Percentiles rank a stretch among this genome's conserved stretches.
Evolutionary conservation across 2,797 vertebrate genomes (phyloP).

Genomic region (Threskiornis aethiopicus): DNA sequence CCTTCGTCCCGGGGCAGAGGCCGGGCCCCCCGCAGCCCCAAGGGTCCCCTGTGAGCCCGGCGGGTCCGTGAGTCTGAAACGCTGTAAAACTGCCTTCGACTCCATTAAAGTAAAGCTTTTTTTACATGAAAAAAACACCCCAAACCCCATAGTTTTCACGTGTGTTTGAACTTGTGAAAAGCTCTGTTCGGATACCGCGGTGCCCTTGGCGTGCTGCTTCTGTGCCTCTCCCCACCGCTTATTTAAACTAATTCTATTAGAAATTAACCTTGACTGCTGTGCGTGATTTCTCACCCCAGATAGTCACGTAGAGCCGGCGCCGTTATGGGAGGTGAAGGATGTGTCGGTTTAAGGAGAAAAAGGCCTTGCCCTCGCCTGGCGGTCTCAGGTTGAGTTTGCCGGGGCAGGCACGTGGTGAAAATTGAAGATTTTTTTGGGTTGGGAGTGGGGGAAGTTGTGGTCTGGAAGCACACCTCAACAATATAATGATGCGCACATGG

Average conservation of each 20-base stretch:
- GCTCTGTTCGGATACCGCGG: fast-evolving
- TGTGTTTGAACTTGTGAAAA: background rate
- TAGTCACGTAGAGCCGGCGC: fast-evolving
- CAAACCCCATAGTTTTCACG: fast-evolving
- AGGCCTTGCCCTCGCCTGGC: background rate
- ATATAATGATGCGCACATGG: fast-evolving
- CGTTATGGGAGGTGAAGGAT: fast-evolving
- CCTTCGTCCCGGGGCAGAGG: fast-evolving
- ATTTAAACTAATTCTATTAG: background rate
- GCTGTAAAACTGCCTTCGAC: background rate
- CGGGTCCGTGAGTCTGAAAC: fast-evolving
- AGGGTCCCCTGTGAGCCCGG: fast-evolving
- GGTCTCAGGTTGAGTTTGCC: background rate
- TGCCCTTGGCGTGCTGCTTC: background rate
- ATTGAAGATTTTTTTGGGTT: background rate
- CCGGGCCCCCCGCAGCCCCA: background rate
- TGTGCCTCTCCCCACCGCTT: fast-evolving
- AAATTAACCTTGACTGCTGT: fast-evolving
- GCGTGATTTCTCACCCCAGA: fast-evolving
- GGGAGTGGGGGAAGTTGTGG: background rate
- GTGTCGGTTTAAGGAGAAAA: background rate
- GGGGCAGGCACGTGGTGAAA: background rate
- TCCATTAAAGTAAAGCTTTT: background rate
- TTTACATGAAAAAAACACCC: too few species aligned
- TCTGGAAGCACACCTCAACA: background rate